Evolutionary conservation across 2,888 invertebrate genomes (phyloP).

Genomic region (Protonemura montana): DNA sequence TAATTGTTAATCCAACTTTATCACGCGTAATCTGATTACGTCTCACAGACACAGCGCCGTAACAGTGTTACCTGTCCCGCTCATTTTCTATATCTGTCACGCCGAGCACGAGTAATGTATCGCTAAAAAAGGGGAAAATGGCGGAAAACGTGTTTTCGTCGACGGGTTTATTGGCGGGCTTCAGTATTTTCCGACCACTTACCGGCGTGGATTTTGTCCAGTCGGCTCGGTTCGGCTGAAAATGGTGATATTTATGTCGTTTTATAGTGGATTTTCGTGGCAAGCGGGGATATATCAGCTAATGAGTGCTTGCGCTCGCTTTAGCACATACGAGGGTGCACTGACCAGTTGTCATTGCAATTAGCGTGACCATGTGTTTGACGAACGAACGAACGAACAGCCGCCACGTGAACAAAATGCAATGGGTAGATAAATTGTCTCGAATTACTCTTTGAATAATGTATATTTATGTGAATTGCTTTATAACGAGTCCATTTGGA

Average conservation of each 20-base stretch:
- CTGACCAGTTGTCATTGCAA: background rate
- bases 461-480: conserved; percentile 12
- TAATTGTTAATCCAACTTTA: conserved; percentile 12
- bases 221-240: background rate
- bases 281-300: background rate
- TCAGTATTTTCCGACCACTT: background rate
- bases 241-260: background rate
- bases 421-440: background rate
- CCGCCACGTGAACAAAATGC: background rate
- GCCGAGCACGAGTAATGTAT: background rate
- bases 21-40: background rate
- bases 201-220: background rate
- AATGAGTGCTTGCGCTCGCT: background rate
- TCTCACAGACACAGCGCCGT: background rate
- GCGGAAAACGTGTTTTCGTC: background rate
- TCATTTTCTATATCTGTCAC: background rate
- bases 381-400: conserved; percentile 7
- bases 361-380: background rate
- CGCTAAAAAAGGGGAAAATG: background rate
- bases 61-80: background rate
- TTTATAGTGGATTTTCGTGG: background rate
- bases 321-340: background rate
- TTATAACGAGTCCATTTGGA: background rate
- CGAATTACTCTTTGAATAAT: conserved; percentile 12
- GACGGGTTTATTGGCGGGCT: background rate